Evolutionary conservation across 2,888 invertebrate species (phyloP), one percentile per base, ranked within the genome.

Genomic region (Hartigia nigra): DNA sequence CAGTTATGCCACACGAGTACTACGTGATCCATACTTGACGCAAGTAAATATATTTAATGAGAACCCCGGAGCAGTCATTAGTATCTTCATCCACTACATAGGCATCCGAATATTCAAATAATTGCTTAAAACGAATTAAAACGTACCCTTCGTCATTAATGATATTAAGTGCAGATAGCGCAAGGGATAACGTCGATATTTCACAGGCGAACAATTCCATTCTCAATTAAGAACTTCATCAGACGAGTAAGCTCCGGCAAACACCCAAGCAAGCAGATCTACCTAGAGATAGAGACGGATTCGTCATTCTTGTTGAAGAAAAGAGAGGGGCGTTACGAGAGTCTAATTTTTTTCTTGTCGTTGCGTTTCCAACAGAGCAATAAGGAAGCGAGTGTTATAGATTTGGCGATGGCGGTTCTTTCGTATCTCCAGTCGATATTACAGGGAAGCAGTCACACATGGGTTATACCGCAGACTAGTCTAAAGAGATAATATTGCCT

Each of bases 401-500:
- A 75, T 75, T 75, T 36, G 72, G 31, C 72, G 23, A 4, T 23
- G 31, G 14, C 72, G 11, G 72, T 72, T 11, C 75, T 23, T 34
- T 75, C 35, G 75, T 3, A 36, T 55, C 55, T 55, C 55, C 74
- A 77, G 82, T 81, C 82, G 81, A 85, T 87, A 85, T 81, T 79
- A 83, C 80, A 82, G 82, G 78, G 76, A 76, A 39, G 39, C 83
- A 78, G 80, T 80, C 74, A 80, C 77, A 81, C 82, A 80, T 35
- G 81, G 55, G 69, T 80, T 83, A 84, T 83, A 83, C 77, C 79
- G 79, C 80, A 77, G 76, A 77, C 82, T 83, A 81, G 84, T 85
- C 88, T 86, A 88, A 90, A 89, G 88, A 88, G 88, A 90, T 90
- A 90, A 89, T 90, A 90, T 90, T 88, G 88, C 87, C 85, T 84